These are phyloP conservation scores for Neodiprion virginianus DNA, from an alignment of 1,140 invertebrate genomes.

Conservation along the genomic window DNA sequence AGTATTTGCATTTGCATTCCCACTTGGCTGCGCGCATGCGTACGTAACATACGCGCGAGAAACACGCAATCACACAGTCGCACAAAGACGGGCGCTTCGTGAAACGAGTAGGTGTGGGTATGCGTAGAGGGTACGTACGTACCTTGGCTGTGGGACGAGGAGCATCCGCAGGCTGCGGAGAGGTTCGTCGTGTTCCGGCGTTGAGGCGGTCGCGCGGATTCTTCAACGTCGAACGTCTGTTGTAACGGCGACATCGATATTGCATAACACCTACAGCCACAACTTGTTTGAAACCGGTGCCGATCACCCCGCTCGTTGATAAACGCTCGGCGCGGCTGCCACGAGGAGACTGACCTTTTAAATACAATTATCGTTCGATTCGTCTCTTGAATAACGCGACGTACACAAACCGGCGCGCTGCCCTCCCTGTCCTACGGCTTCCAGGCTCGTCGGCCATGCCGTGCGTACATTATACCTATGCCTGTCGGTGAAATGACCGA, in stretches of 20 bases:
- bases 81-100: background rate
- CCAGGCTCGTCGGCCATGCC: too few species aligned
- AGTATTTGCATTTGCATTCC: constrained; percentile 7
- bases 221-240: too few species aligned
- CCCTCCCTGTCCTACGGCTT: too few species aligned
- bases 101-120: background rate
- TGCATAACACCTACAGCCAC: background rate
- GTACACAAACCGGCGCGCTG: too few species aligned
- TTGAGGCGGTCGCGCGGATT: background rate
- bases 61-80: background rate
- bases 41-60: too few species aligned
- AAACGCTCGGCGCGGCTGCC: background rate
- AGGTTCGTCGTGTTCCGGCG: background rate
- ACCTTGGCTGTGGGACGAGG: background rate
- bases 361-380: background rate
- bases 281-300: background rate
- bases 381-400: background rate
- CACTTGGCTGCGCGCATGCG: background rate
- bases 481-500: background rate
- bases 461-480: too few species aligned
- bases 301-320: background rate
- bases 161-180: background rate
- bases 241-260: background rate
- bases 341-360: background rate
- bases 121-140: background rate